Evolutionary conservation across 2,113 vertebrate genomes (phyloP), one percentile per base, ranked within the genome.

Genomic region (Salvelinus alpinus): DNA sequence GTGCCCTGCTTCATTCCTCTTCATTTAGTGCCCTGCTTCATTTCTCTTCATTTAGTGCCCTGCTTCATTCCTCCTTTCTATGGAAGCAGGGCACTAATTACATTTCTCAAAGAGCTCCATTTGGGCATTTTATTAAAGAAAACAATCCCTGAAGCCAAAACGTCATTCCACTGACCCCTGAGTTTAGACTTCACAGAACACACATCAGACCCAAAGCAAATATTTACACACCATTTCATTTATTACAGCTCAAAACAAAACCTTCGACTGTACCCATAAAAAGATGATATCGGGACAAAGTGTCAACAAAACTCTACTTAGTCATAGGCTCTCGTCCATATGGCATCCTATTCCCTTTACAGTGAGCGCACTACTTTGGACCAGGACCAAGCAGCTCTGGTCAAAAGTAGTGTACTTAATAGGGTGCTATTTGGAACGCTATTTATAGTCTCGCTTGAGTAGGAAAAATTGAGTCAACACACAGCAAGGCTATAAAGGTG

Each of bases 381-480:
- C 14, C 38, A 44, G 38, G 38, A 12, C 38, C 38, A 9, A 44
- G 2, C 2, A 44, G 38, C 38, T 54, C 13, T 54, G 51, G 38
- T 44, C 9, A 44, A 44, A 44, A 44, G 51, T 44, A 3, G 8
- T 44, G 38, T 14, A 14, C 16, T 16, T 18, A 54, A 54, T 54
- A 18, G 51, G 51, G 14, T 54, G 14, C 51, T 1, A 4, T 54
- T 54, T 54, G 14, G 16, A 4, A 54, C 16, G 3, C 18, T 31
- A 25, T 54, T 73, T 57, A 60, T 11, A 44, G 38, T 11, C 38
- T 44, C 31, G 65, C 38, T 68, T 68, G n/a, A 65, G 65, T 76
- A 0, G 69, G 73, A 85, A 82, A 81, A 85, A 80, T 3, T 44
- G 73, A 84, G 59, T 85, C 75, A 83, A 1, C 67, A 64, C 25